A percentile compares a stretch with the other conserved stretches of the same genome.
phyloP scores from a whole-genome alignment of 2,888 invertebrate species.

The Tinea semifulvella region DNA sequence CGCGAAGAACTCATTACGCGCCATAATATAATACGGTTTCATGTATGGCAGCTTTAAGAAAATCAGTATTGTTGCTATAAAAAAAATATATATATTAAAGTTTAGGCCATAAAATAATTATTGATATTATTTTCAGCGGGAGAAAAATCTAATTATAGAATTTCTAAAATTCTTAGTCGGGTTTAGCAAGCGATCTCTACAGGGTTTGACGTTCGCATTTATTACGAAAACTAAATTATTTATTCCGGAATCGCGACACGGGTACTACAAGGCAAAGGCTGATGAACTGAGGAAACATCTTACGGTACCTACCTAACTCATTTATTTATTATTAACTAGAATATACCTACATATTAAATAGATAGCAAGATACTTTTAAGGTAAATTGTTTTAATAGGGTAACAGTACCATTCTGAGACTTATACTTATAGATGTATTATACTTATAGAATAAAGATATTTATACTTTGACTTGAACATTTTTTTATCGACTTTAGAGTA shows the following conservation, averaged over 20 bases:
- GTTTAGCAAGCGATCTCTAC: constrained; percentile 47
- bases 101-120: not conserved
- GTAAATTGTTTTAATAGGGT: no score
- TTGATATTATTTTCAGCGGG: constrained; percentile 31
- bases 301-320: constrained; percentile 34
- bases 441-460: no score
- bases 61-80: not conserved
- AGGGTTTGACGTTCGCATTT: constrained; percentile 53
- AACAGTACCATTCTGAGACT: no score
- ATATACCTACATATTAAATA: no score
- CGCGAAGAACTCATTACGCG: no score
- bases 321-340: not conserved
- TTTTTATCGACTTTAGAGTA: no score
- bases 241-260: constrained; percentile 33
- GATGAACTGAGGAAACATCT: constrained; percentile 40
- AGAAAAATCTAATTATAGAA: constrained; percentile 40
- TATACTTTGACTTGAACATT: no score
- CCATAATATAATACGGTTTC: no score
- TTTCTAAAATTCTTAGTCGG: constrained; percentile 34
- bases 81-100: not conserved
- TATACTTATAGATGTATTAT: no score
- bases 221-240: constrained; percentile 44
- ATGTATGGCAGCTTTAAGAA: not conserved
- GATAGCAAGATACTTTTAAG: no score
- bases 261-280: constrained; percentile 33